A percentile compares a stretch with the other conserved stretches of the same genome.
Conservation (phyloP, 2,888 invertebrate species). For the Ormia ochracea region DNA sequence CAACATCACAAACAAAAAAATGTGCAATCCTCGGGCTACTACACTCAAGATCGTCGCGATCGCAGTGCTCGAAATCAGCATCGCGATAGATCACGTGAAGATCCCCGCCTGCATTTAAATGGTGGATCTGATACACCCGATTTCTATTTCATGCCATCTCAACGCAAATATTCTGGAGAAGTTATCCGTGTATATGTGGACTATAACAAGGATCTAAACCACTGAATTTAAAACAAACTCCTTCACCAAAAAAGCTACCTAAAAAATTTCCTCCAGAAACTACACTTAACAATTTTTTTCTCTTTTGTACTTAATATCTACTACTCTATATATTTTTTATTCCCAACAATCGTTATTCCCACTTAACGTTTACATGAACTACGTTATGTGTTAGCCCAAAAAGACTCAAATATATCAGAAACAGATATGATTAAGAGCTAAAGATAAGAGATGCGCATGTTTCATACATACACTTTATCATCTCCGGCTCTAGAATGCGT, state of each 20-base stretch:
- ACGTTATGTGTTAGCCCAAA: too few relatives aligned
- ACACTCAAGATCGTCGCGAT: slow-evolving; percentile 79
- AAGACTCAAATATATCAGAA: too few relatives aligned
- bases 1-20: slow-evolving; percentile 73
- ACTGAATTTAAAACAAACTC: slow-evolving; percentile 65
- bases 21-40: slow-evolving; percentile 77
- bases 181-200: slow-evolving; percentile 90
- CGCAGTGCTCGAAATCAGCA: slow-evolving; percentile 76
- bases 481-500: background rate
- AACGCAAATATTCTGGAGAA: slow-evolving; percentile 94
- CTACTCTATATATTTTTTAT: too few relatives aligned
- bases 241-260: too few relatives aligned
- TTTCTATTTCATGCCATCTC: slow-evolving; percentile 97
- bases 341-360: too few relatives aligned
- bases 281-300: too few relatives aligned
- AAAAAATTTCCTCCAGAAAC: too few relatives aligned
- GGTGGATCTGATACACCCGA: slow-evolving; percentile 80
- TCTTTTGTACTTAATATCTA: too few relatives aligned
- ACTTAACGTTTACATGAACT: too few relatives aligned
- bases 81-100: slow-evolving; percentile 73
- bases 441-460: too few relatives aligned
- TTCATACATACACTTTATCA: too few relatives aligned
- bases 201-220: slow-evolving; percentile 84
- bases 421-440: too few relatives aligned
- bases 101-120: slow-evolving; percentile 71